Percentiles rank a stretch among this genome's conserved stretches.
Conservation (phyloP, 2,888 invertebrate species). For the Dione juno region DNA sequence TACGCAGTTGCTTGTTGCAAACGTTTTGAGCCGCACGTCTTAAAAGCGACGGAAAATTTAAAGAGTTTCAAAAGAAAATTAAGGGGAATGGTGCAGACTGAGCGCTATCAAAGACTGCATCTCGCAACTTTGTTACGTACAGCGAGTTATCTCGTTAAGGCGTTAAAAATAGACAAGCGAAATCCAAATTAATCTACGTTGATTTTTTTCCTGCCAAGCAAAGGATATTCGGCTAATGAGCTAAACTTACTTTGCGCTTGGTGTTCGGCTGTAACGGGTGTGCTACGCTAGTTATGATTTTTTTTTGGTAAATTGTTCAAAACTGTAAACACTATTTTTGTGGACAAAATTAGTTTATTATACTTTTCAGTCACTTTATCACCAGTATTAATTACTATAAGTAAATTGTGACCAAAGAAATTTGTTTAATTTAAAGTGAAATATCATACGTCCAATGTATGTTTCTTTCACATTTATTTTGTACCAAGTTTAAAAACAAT, state of each 20-base stretch:
- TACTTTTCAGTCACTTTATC: not conserved
- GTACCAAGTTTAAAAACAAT: constrained; percentile 49
- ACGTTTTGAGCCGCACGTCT: constrained; percentile 59
- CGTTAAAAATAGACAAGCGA: constrained; percentile 66
- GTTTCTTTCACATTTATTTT: constrained; percentile 46
- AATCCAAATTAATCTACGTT: constrained; percentile 69
- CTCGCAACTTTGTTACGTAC: constrained; percentile 72
- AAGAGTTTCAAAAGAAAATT: constrained; percentile 77
- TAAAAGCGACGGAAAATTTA: constrained; percentile 73
- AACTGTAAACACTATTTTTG: constrained; percentile 3
- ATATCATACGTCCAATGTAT: constrained; percentile 43
- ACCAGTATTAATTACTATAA: not conserved
- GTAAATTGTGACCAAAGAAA: not conserved
- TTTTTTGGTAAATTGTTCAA: not conserved
- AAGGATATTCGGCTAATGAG: constrained; percentile 73
- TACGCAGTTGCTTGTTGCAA: constrained; percentile 61
- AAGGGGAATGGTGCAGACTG: constrained; percentile 61
- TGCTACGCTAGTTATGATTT: constrained; percentile 8
- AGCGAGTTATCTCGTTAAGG: constrained; percentile 76
- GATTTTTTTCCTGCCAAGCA: constrained; percentile 60
- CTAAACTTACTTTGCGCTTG: constrained; percentile 52
- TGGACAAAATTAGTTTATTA: not conserved
- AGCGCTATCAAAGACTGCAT: constrained; percentile 65
- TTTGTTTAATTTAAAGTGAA: constrained; percentile 38
- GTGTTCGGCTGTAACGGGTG: constrained; percentile 20